A percentile compares a stretch with the other conserved stretches of the same genome.
Conservation (phyloP, 2,888 invertebrate species). For the Hesperia comma region DNA sequence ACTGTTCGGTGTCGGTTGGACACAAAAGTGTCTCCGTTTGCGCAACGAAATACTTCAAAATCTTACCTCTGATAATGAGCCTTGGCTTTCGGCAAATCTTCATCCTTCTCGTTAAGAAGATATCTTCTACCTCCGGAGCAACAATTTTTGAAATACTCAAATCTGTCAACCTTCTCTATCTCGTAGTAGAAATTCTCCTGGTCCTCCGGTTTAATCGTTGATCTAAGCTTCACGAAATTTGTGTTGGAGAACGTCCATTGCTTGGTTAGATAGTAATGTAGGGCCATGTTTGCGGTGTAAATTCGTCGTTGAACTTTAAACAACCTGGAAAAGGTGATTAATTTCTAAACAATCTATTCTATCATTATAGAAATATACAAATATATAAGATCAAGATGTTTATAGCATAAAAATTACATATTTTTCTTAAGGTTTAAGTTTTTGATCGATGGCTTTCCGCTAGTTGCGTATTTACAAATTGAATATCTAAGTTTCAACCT, state of each 20-base stretch:
- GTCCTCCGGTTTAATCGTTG: slow-evolving; percentile 76
- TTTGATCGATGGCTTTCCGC: no score
- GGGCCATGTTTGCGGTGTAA: slow-evolving; percentile 88
- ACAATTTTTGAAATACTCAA: slow-evolving; percentile 77
- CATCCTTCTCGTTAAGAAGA: slow-evolving; percentile 87
- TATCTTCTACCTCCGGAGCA: slow-evolving; percentile 86
- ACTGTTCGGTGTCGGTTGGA: no score
- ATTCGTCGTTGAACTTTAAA: slow-evolving; percentile 90
- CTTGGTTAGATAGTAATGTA: slow-evolving; percentile 89
- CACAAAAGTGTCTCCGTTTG: no score
- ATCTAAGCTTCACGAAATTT: slow-evolving; percentile 83
- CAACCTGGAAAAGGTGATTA: slow-evolving; percentile 84
- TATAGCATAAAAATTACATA: no score
- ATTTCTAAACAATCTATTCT: no score
- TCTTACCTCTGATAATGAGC: slow-evolving; percentile 78
- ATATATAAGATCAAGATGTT: no score
- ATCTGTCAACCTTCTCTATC: slow-evolving; percentile 56
- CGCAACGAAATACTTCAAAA: no score
- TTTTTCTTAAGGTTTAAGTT: no score
- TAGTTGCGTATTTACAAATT: no score
- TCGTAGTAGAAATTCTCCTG: slow-evolving; percentile 84
- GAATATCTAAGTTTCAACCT: no score
- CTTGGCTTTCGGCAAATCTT: slow-evolving; percentile 81
- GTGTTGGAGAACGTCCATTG: slow-evolving; percentile 90
- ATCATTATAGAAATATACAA: no score